phyloP scores from a whole-genome alignment of 2,888 invertebrate species.

The Laothoe populi region DNA sequence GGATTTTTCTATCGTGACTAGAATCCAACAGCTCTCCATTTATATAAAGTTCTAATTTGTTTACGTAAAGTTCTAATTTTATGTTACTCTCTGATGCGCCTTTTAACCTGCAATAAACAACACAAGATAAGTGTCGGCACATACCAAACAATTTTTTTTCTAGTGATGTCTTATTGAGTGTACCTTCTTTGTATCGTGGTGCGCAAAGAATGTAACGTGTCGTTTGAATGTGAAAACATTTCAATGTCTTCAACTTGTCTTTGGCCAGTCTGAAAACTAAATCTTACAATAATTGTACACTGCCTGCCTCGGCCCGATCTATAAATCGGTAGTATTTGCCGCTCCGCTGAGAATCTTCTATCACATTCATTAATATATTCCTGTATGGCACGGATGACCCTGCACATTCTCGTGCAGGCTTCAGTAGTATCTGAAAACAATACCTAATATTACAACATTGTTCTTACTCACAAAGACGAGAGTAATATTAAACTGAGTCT shows the following conservation, averaged over 20 bases:
- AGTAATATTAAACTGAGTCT: background rate
- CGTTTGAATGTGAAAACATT: slow-evolving; percentile 96
- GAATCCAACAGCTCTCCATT: slow-evolving; percentile 95
- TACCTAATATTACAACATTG: slow-evolving; percentile 14
- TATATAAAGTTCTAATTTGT: slow-evolving; percentile 95
- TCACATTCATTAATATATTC: slow-evolving; percentile 98
- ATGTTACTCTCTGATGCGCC: slow-evolving; percentile 85
- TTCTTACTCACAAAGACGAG: too few species aligned
- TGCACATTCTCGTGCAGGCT: slow-evolving; percentile 90
- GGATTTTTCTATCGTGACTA: slow-evolving; percentile 93
- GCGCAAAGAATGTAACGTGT: slow-evolving; percentile 94
- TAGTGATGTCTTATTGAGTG: slow-evolving; percentile 23
- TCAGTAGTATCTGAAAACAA: slow-evolving; percentile 67
- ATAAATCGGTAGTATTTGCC: slow-evolving; percentile 94
- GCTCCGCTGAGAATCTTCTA: slow-evolving; percentile 93
- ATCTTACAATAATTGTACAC: slow-evolving; percentile 92
- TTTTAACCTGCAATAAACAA: slow-evolving; percentile 68
- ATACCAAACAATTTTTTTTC: background rate
- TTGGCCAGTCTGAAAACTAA: slow-evolving; percentile 92
- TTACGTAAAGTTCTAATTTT: slow-evolving; percentile 95
- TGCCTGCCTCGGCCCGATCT: slow-evolving; percentile 96
- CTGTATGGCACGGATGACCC: slow-evolving; percentile 96
- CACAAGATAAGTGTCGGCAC: slow-evolving; percentile 4
- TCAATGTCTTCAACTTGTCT: slow-evolving; percentile 96
- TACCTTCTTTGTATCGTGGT: slow-evolving; percentile 89